Percentiles rank a stretch among this genome's conserved stretches.
phyloP scores from a whole-genome alignment of 37 sponge, comb jelly and placozoan species.

The Diacarnus erythraeanus region DNA sequence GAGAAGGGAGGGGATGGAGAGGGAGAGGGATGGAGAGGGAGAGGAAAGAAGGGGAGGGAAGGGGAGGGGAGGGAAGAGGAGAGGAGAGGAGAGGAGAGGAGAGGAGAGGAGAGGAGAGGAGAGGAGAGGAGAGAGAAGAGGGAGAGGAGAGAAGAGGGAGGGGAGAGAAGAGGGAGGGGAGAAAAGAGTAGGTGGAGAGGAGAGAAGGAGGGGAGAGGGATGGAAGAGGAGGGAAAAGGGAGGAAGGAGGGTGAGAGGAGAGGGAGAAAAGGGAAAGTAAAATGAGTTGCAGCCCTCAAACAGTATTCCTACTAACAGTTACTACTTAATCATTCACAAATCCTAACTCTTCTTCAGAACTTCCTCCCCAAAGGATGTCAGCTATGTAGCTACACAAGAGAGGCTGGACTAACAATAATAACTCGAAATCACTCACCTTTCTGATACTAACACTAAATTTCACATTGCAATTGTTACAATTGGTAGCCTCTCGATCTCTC shows the following conservation, averaged over 20 bases:
- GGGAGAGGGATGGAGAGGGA: not conserved
- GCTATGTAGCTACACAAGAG: too few relatives aligned
- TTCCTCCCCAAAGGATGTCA: too few relatives aligned
- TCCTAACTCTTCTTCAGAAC: too few relatives aligned
- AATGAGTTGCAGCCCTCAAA: not conserved
- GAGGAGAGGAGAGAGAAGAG: not conserved
- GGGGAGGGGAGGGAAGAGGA: not conserved
- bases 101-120: not conserved
- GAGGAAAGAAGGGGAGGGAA: not conserved
- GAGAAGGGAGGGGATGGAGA: not conserved
- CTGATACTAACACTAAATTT: slow-evolving; percentile 61
- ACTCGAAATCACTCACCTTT: slow-evolving; percentile 47
- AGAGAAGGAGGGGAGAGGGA: not conserved
- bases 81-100: not conserved
- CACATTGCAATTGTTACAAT: slow-evolving; percentile 38
- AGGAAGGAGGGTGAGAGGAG: not conserved
- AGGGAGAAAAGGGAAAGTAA: not conserved
- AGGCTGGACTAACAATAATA: too few relatives aligned
- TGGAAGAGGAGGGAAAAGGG: not conserved
- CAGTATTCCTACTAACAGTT: too few relatives aligned
- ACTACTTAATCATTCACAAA: too few relatives aligned
- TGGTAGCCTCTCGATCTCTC: slow-evolving; percentile 58
- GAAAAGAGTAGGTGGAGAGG: not conserved
- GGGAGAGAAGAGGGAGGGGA: not conserved
- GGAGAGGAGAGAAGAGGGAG: not conserved